A percentile compares a stretch with the other conserved stretches of the same genome.
Conservation (phyloP, 2,888 invertebrate genomes). For the Hylaea fasciaria region DNA sequence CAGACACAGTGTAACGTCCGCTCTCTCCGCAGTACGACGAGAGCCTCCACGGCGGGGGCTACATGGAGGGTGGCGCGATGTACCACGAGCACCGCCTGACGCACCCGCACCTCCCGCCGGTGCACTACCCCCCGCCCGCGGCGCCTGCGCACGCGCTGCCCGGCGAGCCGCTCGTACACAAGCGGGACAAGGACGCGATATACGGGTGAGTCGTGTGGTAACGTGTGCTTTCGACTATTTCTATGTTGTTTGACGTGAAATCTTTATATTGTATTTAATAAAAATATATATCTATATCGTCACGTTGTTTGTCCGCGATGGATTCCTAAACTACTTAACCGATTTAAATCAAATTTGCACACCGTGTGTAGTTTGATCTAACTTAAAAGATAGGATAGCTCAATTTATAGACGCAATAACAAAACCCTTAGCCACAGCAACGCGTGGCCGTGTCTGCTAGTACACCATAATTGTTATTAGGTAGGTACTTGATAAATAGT, state of each 20-base stretch:
- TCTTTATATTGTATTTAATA: neutral
- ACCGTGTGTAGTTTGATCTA: no score
- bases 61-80: conserved; percentile 91
- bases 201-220: conserved; percentile 94
- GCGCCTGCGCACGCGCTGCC: conserved; percentile 95
- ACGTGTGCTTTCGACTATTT: conserved; percentile 55
- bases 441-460: no score
- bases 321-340: no score
- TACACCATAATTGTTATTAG: no score
- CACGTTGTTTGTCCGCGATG: no score
- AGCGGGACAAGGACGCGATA: conserved; percentile 99
- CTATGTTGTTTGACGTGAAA: conserved; percentile 10
- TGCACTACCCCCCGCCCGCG: conserved; percentile 93
- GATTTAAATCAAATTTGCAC: no score
- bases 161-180: conserved; percentile 95
- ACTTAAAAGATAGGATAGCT: no score
- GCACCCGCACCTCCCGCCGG: conserved; percentile 89
- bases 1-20: neutral
- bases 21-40: conserved; percentile 93
- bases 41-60: conserved; percentile 93
- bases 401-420: no score
- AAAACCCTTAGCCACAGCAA: no score
- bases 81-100: conserved; percentile 93
- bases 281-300: no score
- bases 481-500: no score